Evolutionary conservation across 2,797 vertebrate genomes (phyloP).

Genomic region (Halcyon smyrnensis): DNA sequence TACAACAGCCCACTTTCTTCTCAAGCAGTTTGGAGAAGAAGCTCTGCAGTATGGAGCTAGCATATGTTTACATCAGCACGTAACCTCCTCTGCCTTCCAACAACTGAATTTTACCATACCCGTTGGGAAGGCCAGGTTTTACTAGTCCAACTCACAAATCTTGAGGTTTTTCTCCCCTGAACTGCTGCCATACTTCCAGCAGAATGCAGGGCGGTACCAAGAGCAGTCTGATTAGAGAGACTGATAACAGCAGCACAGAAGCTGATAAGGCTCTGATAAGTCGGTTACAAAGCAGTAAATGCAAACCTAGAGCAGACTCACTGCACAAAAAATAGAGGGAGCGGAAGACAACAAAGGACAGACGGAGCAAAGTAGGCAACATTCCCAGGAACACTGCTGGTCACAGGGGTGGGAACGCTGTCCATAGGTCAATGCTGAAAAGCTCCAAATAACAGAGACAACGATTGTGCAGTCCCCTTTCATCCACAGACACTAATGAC

Average conservation of each 20-base stretch:
- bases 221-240: not conserved
- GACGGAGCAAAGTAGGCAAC: not conserved
- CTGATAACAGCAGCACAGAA: not conserved
- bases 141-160: not conserved
- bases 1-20: not conserved
- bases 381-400: not conserved
- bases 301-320: not conserved
- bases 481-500: not conserved
- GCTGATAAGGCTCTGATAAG: not conserved
- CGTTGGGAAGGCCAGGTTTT: fast-evolving
- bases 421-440: not conserved
- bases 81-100: not conserved
- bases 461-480: not conserved
- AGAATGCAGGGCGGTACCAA: not conserved
- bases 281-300: not conserved
- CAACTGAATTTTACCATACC: not conserved
- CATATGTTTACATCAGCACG: not conserved
- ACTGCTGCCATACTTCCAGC: not conserved
- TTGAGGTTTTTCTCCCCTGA: not conserved
- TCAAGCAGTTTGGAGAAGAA: not conserved
- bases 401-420: fast-evolving
- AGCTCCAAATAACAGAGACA: not conserved
- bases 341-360: not conserved
- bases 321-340: not conserved
- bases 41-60: not conserved